A percentile compares a stretch with the other conserved stretches of the same genome.
These are phyloP conservation scores for Hedya salicella DNA, from an alignment of 2,888 invertebrate species.

Conservation along the genomic window DNA sequence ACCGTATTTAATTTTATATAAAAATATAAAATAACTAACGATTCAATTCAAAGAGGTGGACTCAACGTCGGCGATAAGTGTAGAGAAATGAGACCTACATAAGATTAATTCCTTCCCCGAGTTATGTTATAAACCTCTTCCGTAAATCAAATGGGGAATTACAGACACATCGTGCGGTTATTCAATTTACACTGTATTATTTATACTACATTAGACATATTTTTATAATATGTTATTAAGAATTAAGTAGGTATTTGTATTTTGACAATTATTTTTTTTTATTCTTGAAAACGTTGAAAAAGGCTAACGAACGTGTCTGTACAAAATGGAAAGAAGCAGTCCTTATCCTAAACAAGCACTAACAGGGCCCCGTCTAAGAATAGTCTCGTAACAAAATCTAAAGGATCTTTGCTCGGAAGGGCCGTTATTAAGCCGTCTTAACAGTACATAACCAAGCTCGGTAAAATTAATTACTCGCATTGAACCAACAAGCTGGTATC, in stretches of 20 bases:
- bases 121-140: slow-evolving; percentile 20
- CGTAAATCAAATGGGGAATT: slow-evolving; percentile 21
- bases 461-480: slow-evolving; percentile 76
- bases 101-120: slow-evolving; percentile 52
- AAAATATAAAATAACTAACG: not conserved
- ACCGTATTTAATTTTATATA: not conserved
- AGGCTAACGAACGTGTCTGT: not conserved
- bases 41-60: not conserved
- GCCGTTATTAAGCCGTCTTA: slow-evolving; percentile 62
- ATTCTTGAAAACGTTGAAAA: too few relatives aligned
- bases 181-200: not conserved
- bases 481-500: slow-evolving; percentile 71
- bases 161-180: not conserved
- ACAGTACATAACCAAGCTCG: slow-evolving; percentile 62
- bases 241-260: not conserved
- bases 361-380: slow-evolving; percentile 41
- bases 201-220: too few relatives aligned
- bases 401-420: slow-evolving; percentile 47
- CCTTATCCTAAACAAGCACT: slow-evolving; percentile 3
- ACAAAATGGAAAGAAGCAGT: slow-evolving; percentile 4
- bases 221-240: too few relatives aligned
- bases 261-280: too few relatives aligned
- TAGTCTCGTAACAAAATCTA: slow-evolving; percentile 49
- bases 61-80: not conserved
- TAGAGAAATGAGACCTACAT: slow-evolving; percentile 20